Conservation (phyloP, 2,797 vertebrate species). For the Fistularia tabacaria region DNA sequence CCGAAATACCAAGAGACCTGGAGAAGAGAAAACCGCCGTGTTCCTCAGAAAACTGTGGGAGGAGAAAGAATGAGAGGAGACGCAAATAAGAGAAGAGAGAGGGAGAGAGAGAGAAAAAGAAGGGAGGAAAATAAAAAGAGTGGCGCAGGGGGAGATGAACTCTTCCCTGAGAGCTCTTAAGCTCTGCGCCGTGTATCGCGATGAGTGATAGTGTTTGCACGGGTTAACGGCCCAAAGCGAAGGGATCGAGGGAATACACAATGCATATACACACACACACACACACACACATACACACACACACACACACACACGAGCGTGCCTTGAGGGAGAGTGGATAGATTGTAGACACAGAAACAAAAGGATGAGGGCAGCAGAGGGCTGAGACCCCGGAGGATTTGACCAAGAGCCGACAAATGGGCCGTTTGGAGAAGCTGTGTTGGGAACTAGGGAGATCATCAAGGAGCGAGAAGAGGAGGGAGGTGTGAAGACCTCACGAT, state of each 20-base stretch:
- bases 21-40: conserved; percentile 10
- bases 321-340: conserved; percentile 3
- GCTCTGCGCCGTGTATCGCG: conserved; percentile 44
- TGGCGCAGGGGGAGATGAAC: conserved; percentile 29
- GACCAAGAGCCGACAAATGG: conserved; percentile 11
- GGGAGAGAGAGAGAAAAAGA: neutral
- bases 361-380: conserved; percentile 24
- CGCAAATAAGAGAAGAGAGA: conserved; percentile 10
- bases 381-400: conserved; percentile 13
- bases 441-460: neutral
- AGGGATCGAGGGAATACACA: conserved; percentile 24
- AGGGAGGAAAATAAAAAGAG: neutral
- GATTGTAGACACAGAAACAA: conserved; percentile 9
- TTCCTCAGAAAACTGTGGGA: conserved; percentile 20
- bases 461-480: neutral
- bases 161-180: conserved; percentile 44
- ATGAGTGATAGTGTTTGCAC: conserved; percentile 53
- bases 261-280: conserved; percentile 12
- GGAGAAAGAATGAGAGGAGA: conserved; percentile 4
- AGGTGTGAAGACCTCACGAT: too few species aligned
- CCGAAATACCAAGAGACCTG: conserved; percentile 9
- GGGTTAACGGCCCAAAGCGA: conserved; percentile 42
- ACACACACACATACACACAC: conserved; percentile 2
- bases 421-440: neutral
- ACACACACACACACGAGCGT: conserved; percentile 5